Percentiles rank a stretch among this genome's conserved stretches.
Conservation (phyloP, 2,888 invertebrate species). For the Bimastos eiseni region DNA sequence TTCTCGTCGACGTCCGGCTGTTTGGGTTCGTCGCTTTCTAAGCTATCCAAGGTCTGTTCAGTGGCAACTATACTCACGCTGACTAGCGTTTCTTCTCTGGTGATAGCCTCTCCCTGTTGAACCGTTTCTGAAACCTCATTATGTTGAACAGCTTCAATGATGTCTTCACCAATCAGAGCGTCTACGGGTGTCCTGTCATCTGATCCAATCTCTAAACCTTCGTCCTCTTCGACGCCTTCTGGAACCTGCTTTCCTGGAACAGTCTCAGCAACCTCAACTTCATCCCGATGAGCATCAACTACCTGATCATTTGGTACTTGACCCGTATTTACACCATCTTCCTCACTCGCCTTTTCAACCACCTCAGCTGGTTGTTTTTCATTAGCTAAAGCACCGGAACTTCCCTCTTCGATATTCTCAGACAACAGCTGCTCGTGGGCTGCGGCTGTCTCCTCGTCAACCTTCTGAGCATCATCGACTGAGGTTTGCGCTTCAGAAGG, state of each 20-base stretch:
- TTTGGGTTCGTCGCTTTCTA: background rate
- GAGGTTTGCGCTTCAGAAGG: background rate
- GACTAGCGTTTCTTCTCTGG: background rate
- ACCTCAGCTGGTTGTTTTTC: background rate
- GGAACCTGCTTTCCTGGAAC: constrained; percentile 4
- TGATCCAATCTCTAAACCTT: background rate
- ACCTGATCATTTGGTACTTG: background rate
- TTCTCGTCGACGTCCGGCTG: background rate
- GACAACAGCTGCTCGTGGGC: background rate
- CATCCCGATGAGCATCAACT: background rate
- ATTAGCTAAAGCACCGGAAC: background rate
- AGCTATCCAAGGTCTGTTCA: background rate
- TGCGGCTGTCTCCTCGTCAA: background rate
- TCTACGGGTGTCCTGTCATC: background rate
- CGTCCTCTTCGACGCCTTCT: background rate
- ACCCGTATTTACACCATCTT: background rate
- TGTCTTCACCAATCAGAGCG: background rate
- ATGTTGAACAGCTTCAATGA: background rate
- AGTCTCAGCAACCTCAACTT: background rate
- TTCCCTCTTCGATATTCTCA: background rate
- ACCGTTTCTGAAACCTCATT: background rate
- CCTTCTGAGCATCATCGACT: background rate
- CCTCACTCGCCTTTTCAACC: background rate
- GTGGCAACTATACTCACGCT: background rate
- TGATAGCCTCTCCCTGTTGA: background rate